Evolutionary conservation across 2,113 vertebrate species (phyloP), one percentile per base, ranked within the genome.

Genomic region (Cinclus mexicanus): DNA sequence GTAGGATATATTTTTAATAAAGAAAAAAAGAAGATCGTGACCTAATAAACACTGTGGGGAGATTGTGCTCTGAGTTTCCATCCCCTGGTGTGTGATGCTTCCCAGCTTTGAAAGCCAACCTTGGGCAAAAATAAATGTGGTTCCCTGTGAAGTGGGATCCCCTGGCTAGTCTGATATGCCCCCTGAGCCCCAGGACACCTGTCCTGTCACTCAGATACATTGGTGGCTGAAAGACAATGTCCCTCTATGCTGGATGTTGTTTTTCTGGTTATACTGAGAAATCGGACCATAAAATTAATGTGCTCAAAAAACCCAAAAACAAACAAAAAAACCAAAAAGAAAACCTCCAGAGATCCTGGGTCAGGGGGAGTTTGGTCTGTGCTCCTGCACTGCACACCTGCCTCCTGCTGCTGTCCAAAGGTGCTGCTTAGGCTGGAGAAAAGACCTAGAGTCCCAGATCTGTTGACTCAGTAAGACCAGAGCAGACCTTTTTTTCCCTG

Each of bases 161-260:
- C 22, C 77, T 4, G 6, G 65, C 26, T 65, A 7, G 39, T 44
- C 53, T 4, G 1, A 0, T 7, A 16, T 2, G 0, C 3, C 23
- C 14, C 6, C 21, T 15, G 18, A 46, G 35, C 42, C 42, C 14
- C 60, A 28, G 61, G 28, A 49, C 63, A 37, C 50, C 29, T 47
- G 1, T 29, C 35, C 50, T 17, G 7, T 29, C 21, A 7, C 17
- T 20, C 6, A 7, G 19, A 35, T 16, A 35, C 0, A 0, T 7
- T 21, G 6, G 35, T 7, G 4, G 37, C 12, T 33, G 74, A 25
- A 69, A 22, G 20, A 72, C 15, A 22, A 60, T 50, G 56, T n/a
- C 52, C n/a, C 12, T 80, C 29, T 33, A 11, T 69, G 55, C 49
- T 80, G 42, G 35, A 0, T 39, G 35, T 20, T 35, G 13, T 31